A percentile compares a stretch with the other conserved stretches of the same genome.
Conservation (phyloP, 2,113 vertebrate species). For the Neolamprologus tretocephalus region DNA sequence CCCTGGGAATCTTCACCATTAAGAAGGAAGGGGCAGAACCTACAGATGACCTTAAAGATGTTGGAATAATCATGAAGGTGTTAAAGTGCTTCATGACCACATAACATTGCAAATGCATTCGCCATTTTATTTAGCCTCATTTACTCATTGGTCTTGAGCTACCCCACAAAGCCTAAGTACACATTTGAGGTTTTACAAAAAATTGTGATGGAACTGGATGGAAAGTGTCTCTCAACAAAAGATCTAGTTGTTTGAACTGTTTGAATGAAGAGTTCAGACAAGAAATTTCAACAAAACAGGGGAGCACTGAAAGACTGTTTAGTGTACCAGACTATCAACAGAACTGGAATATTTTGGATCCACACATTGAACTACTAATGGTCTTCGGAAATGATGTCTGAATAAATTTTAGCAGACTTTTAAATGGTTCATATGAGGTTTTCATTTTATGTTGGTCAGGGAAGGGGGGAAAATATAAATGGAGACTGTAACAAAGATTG, state of each 20-base stretch:
- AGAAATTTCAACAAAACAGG: neutral
- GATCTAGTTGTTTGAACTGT: neutral
- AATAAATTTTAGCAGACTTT: neutral
- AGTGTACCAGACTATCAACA: neutral
- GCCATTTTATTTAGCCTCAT: neutral
- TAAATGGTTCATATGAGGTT: neutral
- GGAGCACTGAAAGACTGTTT: neutral
- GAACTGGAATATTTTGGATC: neutral
- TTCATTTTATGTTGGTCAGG: neutral
- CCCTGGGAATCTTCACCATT: neutral
- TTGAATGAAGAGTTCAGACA: neutral
- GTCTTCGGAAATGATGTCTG: neutral
- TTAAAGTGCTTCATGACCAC: neutral
- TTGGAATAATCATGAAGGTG: neutral
- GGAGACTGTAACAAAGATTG: neutral
- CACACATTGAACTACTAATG: neutral
- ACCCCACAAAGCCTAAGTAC: neutral
- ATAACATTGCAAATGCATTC: neutral
- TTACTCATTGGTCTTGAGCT: neutral
- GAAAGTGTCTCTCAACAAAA: neutral
- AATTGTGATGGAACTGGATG: neutral
- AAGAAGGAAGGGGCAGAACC: neutral
- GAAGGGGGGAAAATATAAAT: neutral
- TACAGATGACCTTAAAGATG: neutral
- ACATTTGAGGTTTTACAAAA: neutral